phyloP scores from a whole-genome alignment of 2,113 vertebrate genomes.

The Rhinichthys klamathensis region DNA sequence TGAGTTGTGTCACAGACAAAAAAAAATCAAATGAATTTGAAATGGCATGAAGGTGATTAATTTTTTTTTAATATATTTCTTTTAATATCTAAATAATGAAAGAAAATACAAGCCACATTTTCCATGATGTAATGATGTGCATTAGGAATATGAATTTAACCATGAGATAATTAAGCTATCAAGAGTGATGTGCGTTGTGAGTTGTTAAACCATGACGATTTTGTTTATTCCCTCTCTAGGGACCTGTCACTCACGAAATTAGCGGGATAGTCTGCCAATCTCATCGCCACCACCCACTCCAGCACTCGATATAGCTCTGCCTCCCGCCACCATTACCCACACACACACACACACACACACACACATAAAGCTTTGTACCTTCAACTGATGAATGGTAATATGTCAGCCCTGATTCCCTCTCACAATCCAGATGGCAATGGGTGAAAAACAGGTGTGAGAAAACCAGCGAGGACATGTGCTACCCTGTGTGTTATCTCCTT shows the following conservation, averaged over 20 bases:
- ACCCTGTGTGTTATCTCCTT: slow-evolving; percentile 56
- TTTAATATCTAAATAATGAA: neutral
- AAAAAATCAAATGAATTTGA: neutral
- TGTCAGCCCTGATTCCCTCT: slow-evolving; percentile 24
- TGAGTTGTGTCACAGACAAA: too few species aligned
- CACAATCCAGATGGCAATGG: slow-evolving; percentile 58
- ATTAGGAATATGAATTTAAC: neutral
- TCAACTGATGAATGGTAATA: slow-evolving; percentile 45
- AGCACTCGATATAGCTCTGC: slow-evolving; percentile 42
- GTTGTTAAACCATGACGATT: slow-evolving; percentile 41
- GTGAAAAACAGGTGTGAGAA: slow-evolving; percentile 40
- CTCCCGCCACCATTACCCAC: slow-evolving; percentile 27
- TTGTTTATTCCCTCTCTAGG: slow-evolving; percentile 19
- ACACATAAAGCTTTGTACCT: slow-evolving; percentile 43
- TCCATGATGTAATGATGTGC: slow-evolving; percentile 37
- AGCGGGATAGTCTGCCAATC: slow-evolving; percentile 44
- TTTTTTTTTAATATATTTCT: neutral
- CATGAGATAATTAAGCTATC: slow-evolving; percentile 1
- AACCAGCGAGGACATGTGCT: slow-evolving; percentile 44
- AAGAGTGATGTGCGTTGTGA: slow-evolving; percentile 4
- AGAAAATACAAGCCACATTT: neutral
- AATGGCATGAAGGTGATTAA: neutral
- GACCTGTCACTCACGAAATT: slow-evolving; percentile 39
- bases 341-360: slow-evolving; percentile 14
- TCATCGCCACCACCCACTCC: slow-evolving; percentile 42